phyloP scores from a whole-genome alignment of 2,888 invertebrate genomes.

The Erebia aethiops region DNA sequence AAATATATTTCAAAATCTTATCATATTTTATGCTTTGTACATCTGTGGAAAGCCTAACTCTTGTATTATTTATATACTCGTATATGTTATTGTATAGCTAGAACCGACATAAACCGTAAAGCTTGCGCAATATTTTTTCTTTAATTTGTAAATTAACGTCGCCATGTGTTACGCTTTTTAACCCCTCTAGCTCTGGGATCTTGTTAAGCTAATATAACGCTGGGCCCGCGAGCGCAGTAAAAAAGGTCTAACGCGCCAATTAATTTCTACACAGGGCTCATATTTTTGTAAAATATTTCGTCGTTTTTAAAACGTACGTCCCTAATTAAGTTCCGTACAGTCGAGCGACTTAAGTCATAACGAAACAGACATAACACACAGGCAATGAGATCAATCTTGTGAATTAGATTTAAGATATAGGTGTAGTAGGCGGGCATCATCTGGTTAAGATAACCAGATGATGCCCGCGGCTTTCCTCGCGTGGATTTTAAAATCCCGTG shows the following conservation, averaged over 20 bases:
- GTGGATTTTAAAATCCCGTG: too few species aligned
- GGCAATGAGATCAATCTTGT: too few species aligned
- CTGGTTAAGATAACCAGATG: too few species aligned
- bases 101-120: conserved; percentile 7
- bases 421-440: too few species aligned
- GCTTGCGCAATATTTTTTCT: conserved; percentile 49
- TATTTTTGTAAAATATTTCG: conserved; percentile 68
- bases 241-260: conserved; percentile 69
- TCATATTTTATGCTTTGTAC: conserved; percentile 4
- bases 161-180: conserved; percentile 66
- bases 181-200: conserved; percentile 60
- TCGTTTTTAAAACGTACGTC: conserved; percentile 69
- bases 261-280: conserved; percentile 63
- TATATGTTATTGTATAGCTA: not conserved
- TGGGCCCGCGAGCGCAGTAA: conserved; percentile 53
- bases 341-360: not conserved
- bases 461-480: too few species aligned
- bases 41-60: not conserved
- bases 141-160: conserved; percentile 65
- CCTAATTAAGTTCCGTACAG: conserved; percentile 51
- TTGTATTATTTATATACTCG: not conserved
- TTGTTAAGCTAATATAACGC: conserved; percentile 64
- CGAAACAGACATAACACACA: too few species aligned
- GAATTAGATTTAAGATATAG: too few species aligned
- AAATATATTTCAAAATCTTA: not conserved